Percentiles rank a stretch among this genome's conserved stretches.
These are phyloP conservation scores for Antigone vipio DNA, from an alignment of 2,113 vertebrate genomes.

Conservation along the genomic window DNA sequence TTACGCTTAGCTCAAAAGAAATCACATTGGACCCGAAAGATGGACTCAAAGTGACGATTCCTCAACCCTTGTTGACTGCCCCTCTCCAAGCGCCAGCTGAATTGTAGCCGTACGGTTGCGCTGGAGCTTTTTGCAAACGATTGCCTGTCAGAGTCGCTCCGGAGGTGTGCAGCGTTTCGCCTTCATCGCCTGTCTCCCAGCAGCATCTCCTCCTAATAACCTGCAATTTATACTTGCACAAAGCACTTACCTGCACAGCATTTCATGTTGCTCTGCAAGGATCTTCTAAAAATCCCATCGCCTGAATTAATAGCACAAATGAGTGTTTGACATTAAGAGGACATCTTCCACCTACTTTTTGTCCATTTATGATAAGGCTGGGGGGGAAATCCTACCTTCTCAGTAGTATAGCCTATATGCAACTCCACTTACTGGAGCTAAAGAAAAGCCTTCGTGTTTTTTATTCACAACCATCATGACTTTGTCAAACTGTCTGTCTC, in stretches of 20 bases:
- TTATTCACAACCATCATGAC: background rate
- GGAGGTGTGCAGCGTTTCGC: accelerated
- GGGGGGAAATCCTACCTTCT: background rate
- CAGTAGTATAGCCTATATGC: background rate
- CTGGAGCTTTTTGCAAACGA: background rate
- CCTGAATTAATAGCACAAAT: background rate
- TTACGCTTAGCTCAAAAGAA: background rate
- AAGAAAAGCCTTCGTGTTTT: background rate
- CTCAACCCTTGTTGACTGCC: background rate
- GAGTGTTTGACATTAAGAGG: background rate
- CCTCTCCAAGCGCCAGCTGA: background rate
- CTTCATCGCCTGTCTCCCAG: background rate
- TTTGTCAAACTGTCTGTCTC: slow-evolving; percentile 28
- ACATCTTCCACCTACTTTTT: background rate
- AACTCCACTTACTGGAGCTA: background rate
- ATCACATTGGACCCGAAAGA: accelerated
- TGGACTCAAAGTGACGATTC: background rate
- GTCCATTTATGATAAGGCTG: background rate
- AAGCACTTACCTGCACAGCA: background rate
- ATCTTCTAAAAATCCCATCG: background rate
- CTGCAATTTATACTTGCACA: background rate
- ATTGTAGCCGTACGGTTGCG: accelerated
- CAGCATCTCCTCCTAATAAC: background rate
- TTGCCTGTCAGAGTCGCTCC: accelerated
- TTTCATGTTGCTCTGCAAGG: background rate